Percentiles rank a stretch among this genome's conserved stretches.
phyloP scores from a whole-genome alignment of 1,140 invertebrate species.

The Lasioglossum albipes region DNA sequence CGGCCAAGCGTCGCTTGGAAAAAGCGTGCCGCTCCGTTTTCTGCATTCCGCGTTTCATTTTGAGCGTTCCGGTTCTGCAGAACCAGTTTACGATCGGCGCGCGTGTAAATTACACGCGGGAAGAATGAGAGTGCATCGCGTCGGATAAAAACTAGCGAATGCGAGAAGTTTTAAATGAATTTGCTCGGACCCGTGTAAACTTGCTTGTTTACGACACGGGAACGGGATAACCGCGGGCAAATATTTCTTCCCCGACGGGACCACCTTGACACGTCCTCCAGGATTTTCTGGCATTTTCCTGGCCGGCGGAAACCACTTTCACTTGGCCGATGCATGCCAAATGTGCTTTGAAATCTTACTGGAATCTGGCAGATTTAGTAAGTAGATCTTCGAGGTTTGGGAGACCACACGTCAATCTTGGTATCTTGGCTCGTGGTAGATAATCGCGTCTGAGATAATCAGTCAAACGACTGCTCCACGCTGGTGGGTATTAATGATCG shows the following conservation, averaged over 20 bases:
- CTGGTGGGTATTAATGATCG: too few relatives aligned
- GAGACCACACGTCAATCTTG: background rate
- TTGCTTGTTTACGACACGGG: background rate
- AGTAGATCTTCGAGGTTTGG: too few relatives aligned
- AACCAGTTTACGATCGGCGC: background rate
- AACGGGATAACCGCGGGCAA: too few relatives aligned
- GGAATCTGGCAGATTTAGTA: too few relatives aligned
- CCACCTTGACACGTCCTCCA: background rate
- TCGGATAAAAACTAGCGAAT: background rate
- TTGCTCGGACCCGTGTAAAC: background rate
- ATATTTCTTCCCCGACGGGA: background rate
- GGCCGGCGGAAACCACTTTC: background rate
- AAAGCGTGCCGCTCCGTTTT: background rate
- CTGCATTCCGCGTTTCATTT: background rate
- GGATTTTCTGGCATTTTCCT: background rate
- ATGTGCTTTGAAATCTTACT: background rate
- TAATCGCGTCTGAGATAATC: too few relatives aligned
- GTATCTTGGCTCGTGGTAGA: background rate
- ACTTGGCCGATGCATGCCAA: background rate
- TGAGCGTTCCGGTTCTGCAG: background rate
- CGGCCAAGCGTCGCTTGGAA: background rate
- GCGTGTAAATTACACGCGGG: background rate
- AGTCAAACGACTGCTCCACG: too few relatives aligned
- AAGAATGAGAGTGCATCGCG: background rate
- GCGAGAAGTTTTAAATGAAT: background rate